These are phyloP conservation scores for Cyprinodon tularosa DNA, from an alignment of 2,113 vertebrate genomes.

Conservation along the genomic window DNA sequence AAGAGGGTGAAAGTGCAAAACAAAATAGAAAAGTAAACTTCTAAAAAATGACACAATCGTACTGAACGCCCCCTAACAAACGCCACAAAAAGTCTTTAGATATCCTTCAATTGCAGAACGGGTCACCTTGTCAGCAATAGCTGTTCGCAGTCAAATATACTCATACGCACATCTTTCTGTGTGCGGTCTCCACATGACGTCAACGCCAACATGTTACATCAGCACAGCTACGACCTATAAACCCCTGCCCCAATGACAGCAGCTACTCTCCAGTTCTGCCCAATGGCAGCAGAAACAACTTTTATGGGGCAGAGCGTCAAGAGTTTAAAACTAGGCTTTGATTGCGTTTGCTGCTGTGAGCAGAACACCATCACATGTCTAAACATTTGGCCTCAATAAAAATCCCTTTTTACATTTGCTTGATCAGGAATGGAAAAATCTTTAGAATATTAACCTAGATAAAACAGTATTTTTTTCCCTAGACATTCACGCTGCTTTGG, in stretches of 20 bases:
- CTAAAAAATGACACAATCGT: not conserved
- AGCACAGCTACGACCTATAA: slow-evolving; percentile 12
- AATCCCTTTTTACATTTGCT: slow-evolving; percentile 8
- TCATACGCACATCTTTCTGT: slow-evolving; percentile 22
- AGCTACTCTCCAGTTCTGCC: not conserved
- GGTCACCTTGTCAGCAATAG: slow-evolving; percentile 46
- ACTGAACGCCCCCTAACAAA: not conserved
- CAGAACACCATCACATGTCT: slow-evolving; percentile 1
- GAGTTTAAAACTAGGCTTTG: not conserved
- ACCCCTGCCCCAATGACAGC: not conserved
- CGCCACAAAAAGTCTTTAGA: no score
- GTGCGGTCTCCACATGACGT: slow-evolving; percentile 34
- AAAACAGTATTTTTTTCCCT: no score
- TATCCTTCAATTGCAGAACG: slow-evolving; percentile 2
- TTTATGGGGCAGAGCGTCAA: not conserved
- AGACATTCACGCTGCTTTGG: no score
- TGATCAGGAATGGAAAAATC: not conserved
- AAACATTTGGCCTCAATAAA: not conserved
- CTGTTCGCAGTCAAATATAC: slow-evolving; percentile 11
- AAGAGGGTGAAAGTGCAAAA: not conserved
- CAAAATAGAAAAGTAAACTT: no score
- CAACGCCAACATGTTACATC: slow-evolving; percentile 44
- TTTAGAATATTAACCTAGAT: no score
- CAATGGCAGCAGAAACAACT: not conserved
- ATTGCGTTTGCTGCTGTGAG: not conserved